Evolutionary conservation across 2,888 invertebrate species (phyloP).

Genomic region (Meiosimyza platycephala): DNA sequence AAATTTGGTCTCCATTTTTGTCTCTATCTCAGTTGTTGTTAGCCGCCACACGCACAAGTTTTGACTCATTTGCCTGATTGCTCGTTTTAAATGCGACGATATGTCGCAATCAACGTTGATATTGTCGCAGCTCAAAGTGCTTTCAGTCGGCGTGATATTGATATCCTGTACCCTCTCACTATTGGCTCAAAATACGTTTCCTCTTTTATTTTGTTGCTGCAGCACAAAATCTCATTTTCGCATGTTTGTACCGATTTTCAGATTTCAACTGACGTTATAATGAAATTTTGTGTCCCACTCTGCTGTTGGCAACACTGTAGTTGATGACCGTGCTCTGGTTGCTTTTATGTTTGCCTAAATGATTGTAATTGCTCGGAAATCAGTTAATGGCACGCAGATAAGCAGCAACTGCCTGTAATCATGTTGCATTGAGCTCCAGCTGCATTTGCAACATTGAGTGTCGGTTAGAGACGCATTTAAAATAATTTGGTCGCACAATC

Average conservation of each 20-base stretch:
- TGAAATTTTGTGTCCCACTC: constrained; percentile 5
- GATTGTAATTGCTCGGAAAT: constrained; percentile 55
- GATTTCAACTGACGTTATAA: constrained; percentile 18
- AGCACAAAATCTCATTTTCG: constrained; percentile 33
- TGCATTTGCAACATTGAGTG: constrained; percentile 18
- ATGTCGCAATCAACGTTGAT: constrained; percentile 18
- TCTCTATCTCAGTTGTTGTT: background rate
- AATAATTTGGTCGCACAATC: constrained; percentile 15
- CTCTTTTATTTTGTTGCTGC: background rate
- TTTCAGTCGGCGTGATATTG: background rate
- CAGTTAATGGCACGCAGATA: constrained; percentile 33
- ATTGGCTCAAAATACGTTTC: background rate
- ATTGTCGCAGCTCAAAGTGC: background rate
- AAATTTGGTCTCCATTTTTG: constrained; percentile 11
- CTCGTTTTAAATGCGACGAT: constrained; percentile 22
- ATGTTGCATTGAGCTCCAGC: background rate
- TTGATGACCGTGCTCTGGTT: constrained; percentile 14
- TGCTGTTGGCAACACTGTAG: constrained; percentile 15
- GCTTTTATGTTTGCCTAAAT: constrained; percentile 58
- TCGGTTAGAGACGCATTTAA: constrained; percentile 32
- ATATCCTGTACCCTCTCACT: background rate
- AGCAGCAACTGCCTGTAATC: constrained; percentile 10
- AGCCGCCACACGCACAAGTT: background rate
- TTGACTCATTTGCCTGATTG: background rate
- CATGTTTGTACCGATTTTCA: constrained; percentile 33